Percentiles rank a stretch among this genome's conserved stretches.
These are phyloP conservation scores for Percopsis transmontana DNA, from an alignment of 2,113 vertebrate species.

Conservation along the genomic window DNA sequence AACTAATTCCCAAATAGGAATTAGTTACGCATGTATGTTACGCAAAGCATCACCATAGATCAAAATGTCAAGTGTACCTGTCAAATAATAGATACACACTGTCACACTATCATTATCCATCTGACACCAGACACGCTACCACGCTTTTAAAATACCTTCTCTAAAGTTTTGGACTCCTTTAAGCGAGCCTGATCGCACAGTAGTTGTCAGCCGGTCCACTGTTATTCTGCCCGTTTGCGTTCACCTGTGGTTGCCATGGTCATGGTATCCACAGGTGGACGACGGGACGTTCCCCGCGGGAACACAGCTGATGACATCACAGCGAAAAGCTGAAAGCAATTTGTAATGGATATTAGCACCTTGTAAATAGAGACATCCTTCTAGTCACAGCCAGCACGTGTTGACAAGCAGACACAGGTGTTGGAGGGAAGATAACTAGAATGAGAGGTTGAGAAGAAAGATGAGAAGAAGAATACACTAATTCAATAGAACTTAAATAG, in stretches of 20 bases:
- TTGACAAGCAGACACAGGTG: no score
- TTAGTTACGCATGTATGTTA: background rate
- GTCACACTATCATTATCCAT: conserved; percentile 25
- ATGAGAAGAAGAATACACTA: no score
- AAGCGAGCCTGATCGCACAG: background rate
- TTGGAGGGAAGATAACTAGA: no score
- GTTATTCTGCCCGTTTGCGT: background rate
- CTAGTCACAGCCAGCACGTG: no score
- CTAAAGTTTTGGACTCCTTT: background rate
- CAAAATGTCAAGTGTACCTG: background rate
- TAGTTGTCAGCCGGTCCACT: background rate
- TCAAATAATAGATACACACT: background rate
- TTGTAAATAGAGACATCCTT: background rate
- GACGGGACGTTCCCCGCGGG: background rate
- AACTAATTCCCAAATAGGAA: no score
- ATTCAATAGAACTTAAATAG: no score
- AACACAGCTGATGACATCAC: background rate
- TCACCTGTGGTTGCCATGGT: background rate
- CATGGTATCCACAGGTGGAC: background rate
- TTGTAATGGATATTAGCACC: background rate
- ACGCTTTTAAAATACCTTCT: conserved; percentile 5
- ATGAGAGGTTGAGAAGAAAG: no score
- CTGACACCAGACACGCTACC: no score
- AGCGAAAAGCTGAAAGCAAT: background rate
- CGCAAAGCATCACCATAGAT: no score